Conservation (phyloP, 2,888 invertebrate species). For the Drosophila borealis region DNA sequence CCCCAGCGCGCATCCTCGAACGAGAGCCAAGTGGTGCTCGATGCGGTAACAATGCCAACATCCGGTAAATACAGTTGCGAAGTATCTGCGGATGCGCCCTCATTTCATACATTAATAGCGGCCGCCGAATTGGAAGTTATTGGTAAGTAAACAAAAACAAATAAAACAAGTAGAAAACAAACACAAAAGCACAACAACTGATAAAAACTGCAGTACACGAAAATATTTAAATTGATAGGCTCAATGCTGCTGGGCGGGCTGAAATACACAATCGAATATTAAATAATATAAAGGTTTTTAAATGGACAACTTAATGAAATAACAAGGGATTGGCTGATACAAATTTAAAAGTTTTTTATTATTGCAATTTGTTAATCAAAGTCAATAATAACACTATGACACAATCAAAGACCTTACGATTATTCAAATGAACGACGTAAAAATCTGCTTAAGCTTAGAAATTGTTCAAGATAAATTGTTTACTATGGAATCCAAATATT, state of each 20-base stretch:
- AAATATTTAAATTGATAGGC: conserved; percentile 15
- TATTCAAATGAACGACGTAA: too few species aligned
- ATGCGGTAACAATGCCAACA: conserved; percentile 81
- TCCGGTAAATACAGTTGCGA: conserved; percentile 85
- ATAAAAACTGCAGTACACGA: conserved; percentile 16
- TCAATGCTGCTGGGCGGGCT: not conserved
- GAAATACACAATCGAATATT: not conserved
- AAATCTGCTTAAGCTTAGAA: too few species aligned
- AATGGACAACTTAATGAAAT: not conserved
- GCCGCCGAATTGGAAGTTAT: conserved; percentile 85
- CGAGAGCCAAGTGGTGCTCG: conserved; percentile 84
- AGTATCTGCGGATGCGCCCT: conserved; percentile 85
- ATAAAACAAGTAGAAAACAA: conserved; percentile 5
- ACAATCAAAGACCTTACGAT: too few species aligned
- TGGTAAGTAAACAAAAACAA: conserved; percentile 79
- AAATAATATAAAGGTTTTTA: not conserved
- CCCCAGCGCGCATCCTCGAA: conserved; percentile 81
- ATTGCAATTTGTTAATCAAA: too few species aligned
- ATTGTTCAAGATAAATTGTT: too few species aligned
- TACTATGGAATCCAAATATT: too few species aligned
- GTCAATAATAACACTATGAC: too few species aligned
- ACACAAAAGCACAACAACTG: conserved; percentile 9
- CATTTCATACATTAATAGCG: conserved; percentile 85
- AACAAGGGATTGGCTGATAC: too few species aligned
- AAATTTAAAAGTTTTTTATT: too few species aligned